Evolutionary conservation across 1,140 invertebrate species (phyloP).

Genomic region (Heliothis subflexa): DNA sequence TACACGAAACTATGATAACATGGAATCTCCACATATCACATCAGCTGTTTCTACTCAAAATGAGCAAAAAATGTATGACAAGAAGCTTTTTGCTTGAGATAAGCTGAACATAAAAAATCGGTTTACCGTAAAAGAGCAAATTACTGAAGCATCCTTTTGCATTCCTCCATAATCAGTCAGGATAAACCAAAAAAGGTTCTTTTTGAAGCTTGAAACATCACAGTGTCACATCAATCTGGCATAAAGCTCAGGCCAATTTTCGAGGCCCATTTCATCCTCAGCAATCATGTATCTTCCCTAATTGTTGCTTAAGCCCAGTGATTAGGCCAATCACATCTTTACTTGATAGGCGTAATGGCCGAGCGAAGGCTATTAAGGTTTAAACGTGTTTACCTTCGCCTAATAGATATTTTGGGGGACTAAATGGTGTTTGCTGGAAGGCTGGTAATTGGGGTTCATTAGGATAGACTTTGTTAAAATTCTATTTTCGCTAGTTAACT

Average conservation of each 20-base stretch:
- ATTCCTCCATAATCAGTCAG: no score
- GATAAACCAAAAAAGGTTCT: no score
- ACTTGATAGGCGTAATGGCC: conserved; percentile 5
- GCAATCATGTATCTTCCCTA: background rate
- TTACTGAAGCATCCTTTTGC: no score
- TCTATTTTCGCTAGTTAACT: background rate
- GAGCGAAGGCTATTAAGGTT: background rate
- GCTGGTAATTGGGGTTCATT: conserved; percentile 3
- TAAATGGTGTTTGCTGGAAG: conserved; percentile 11
- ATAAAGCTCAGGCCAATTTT: background rate
- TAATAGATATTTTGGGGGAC: conserved; percentile 33
- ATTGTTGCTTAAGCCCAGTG: conserved; percentile 20
- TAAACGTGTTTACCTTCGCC: conserved; percentile 11
- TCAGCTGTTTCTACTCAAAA: no score
- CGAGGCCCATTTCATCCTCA: background rate
- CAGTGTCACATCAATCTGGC: no score
- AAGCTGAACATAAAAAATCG: no score
- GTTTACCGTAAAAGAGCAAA: no score
- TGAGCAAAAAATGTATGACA: no score
- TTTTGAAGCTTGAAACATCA: no score
- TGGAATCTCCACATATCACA: no score
- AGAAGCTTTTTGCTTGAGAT: no score
- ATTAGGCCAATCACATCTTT: conserved; percentile 10
- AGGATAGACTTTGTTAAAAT: background rate
- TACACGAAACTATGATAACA: no score